Evolutionary conservation across 2,888 invertebrate genomes (phyloP), one percentile per base, ranked within the genome.

Genomic region (Tinea pellionella): DNA sequence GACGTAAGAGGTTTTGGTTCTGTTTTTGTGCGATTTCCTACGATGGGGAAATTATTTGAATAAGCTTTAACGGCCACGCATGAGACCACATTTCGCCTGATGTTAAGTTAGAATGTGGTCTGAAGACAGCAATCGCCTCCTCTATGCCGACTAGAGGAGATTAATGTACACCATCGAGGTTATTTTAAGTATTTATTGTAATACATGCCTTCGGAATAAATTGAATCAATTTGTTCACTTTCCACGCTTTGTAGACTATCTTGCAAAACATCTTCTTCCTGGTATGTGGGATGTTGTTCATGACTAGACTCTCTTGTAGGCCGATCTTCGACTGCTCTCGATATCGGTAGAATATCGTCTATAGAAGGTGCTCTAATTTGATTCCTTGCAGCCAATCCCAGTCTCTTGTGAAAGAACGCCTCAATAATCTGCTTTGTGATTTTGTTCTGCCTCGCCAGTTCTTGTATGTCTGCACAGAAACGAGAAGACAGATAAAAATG

Each of bases 341-440:
- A 85, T 65, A 81, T 82, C 0, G 92, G 92, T 58, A 92, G 74
- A 62, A 92, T 92, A 63, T 92, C 92, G 63, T 89, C 89, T 41
- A 92, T 88, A 0, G 92, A 90, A 1, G 92, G 92, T 0, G 86
- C 82, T 61, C 77, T 80, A 51, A 90, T 69, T 67, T 77, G 66
- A 65, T 73, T 72, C 70, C 72, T 83, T 65, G 57, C 16, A 65
- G 30, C 6, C 2, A 92, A 88, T 60, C 92, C 93, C 53, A 93
- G 74, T 51, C 91, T 90, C 71, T 92, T 90, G 75, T 93, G 92
- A 64, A 93, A 82, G 71, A 89, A 93, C 62, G 92, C 92, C 71
- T 93, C 92, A 65, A 93, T 88, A 65, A 93, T 93, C 85, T 93
- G 92, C 78, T 92, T 90, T 32, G 93, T 93, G 75, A 93, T 93